Conservation (phyloP, 2,113 vertebrate species). For the Hydrolagus affinis region DNA sequence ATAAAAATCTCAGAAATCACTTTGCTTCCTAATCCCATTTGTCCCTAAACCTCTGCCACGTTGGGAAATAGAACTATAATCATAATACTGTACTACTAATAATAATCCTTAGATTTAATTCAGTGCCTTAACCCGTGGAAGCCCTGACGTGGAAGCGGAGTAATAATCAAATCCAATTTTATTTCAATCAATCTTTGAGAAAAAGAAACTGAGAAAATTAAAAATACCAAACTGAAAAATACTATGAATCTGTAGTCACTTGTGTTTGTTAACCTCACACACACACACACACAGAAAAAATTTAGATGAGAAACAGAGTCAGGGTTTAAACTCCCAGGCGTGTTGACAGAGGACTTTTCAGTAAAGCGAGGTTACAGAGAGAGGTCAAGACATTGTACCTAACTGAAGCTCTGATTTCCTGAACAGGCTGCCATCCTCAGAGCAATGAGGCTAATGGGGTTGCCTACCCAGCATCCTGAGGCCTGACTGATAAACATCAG, state of each 20-base stretch:
- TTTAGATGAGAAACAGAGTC: slow-evolving; percentile 71
- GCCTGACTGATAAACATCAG: slow-evolving; percentile 47
- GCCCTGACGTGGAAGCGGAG: too few relatives aligned
- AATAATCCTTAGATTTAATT: too few relatives aligned
- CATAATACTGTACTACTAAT: too few relatives aligned
- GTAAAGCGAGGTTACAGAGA: slow-evolving; percentile 62
- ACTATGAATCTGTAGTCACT: slow-evolving; percentile 19
- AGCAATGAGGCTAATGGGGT: slow-evolving; percentile 79
- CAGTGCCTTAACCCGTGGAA: too few relatives aligned
- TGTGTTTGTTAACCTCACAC: slow-evolving; percentile 14
- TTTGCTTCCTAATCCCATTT: too few relatives aligned
- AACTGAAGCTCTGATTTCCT: slow-evolving; percentile 80
- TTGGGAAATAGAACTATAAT: too few relatives aligned
- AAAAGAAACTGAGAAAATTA: too few relatives aligned
- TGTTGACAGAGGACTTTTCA: slow-evolving; percentile 52
- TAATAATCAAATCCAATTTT: too few relatives aligned
- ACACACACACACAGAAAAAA: not conserved
- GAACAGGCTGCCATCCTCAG: slow-evolving; percentile 65
- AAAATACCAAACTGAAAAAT: too few relatives aligned
- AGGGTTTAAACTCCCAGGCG: slow-evolving; percentile 57
- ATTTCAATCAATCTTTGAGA: too few relatives aligned
- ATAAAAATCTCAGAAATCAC: too few relatives aligned
- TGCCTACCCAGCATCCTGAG: slow-evolving; percentile 58
- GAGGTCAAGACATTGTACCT: slow-evolving; percentile 62
- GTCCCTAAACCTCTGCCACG: too few relatives aligned